These are phyloP conservation scores for Calliopum simillimum DNA, from an alignment of 2,888 invertebrate genomes.

Conservation along the genomic window DNA sequence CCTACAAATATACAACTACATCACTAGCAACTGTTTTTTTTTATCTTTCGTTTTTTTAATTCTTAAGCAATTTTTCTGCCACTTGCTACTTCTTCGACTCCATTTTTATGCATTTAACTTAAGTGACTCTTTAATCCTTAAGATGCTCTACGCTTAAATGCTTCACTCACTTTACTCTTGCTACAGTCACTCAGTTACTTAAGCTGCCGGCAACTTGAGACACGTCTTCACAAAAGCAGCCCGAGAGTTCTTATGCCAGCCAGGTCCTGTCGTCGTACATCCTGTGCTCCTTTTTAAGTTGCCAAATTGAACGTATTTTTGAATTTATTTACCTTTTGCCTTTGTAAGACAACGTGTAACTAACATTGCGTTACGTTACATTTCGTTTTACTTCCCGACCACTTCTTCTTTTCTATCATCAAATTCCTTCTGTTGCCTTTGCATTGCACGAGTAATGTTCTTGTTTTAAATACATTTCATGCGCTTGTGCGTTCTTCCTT, in stretches of 20 bases:
- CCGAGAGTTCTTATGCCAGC: conserved; percentile 29
- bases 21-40: conserved; percentile 6
- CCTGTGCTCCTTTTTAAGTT: conserved; percentile 42
- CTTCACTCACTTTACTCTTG: conserved; percentile 11
- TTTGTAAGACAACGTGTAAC: conserved; percentile 39
- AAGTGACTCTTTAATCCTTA: conserved; percentile 66
- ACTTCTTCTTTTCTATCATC: conserved; percentile 31
- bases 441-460: conserved; percentile 19
- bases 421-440: conserved; percentile 22
- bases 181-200: too few species aligned
- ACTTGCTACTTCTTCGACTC: conserved; percentile 60
- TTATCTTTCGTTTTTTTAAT: conserved; percentile 43
- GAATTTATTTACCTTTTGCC: conserved; percentile 63
- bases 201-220: conserved; percentile 14
- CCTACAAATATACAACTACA: background rate
- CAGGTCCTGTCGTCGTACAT: conserved; percentile 19
- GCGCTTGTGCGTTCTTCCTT: conserved; percentile 59
- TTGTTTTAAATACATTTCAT: conserved; percentile 64
- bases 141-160: conserved; percentile 57
- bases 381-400: conserved; percentile 14
- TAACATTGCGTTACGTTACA: conserved; percentile 28
- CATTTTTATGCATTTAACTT: conserved; percentile 65
- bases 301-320: conserved; percentile 52
- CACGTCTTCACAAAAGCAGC: conserved; percentile 31
- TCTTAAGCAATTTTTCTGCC: conserved; percentile 56